A percentile compares a stretch with the other conserved stretches of the same genome.
These are phyloP conservation scores for Paedocypris sp. DNA, from an alignment of 2,113 vertebrate species.

Conservation along the genomic window DNA sequence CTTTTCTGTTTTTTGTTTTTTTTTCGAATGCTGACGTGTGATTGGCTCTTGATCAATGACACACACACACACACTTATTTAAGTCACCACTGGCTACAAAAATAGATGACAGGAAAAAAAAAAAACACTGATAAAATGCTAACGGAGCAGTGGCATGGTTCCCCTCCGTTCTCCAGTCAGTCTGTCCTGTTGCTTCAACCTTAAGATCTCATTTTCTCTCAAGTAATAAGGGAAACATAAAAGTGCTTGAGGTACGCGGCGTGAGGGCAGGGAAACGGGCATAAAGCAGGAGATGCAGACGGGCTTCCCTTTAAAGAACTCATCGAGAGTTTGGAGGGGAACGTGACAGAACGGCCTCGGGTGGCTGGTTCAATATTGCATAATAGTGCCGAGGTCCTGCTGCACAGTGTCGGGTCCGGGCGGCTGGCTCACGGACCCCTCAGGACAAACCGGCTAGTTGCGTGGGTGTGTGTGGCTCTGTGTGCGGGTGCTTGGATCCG, in stretches of 20 bases:
- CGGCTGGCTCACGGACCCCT: constrained; percentile 52
- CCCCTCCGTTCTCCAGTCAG: neutral
- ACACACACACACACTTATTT: constrained; percentile 22
- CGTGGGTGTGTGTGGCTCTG: constrained; percentile 46
- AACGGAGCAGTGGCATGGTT: neutral
- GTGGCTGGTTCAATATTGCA: constrained; percentile 99
- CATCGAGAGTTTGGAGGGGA: constrained; percentile 44
- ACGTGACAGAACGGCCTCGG: constrained; percentile 50
- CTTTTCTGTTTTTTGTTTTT: neutral
- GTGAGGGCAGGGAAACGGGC: constrained; percentile 57
- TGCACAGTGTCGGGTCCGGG: constrained; percentile 63
- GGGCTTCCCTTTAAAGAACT: constrained; percentile 18
- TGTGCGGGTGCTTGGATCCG: constrained; percentile 39
- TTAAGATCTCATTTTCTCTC: constrained; percentile 5
- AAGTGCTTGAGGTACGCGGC: constrained; percentile 73
- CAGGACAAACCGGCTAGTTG: constrained; percentile 58
- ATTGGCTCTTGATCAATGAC: constrained; percentile 36
- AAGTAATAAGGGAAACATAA: too few relatives aligned
- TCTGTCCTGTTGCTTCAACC: constrained; percentile 9
- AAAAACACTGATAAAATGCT: constrained; percentile 30
- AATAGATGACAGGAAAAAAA: constrained; percentile 21
- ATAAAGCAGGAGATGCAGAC: neutral
- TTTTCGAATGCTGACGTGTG: constrained; percentile 2
- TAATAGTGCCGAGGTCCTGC: constrained; percentile 82
- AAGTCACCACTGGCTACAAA: constrained; percentile 45